Conservation (phyloP, 1,140 invertebrate species). For the Tribolium madens region DNA sequence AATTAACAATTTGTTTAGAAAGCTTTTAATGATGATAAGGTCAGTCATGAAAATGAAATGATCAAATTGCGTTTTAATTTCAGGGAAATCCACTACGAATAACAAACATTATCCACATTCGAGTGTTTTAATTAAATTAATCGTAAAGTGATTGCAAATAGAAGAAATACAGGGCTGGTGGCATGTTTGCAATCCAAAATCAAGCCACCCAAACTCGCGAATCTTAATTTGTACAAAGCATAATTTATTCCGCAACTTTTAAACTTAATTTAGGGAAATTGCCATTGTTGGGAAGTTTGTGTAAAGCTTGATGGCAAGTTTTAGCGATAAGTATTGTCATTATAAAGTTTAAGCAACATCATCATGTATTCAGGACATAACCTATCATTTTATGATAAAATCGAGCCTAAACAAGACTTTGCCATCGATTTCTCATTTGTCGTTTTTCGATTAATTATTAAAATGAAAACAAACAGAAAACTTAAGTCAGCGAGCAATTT, state of each 20-base stretch:
- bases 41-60: neutral
- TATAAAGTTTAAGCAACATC: conserved; percentile 36
- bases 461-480: neutral
- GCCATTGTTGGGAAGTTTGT: conserved; percentile 35
- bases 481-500: no score
- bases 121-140: neutral
- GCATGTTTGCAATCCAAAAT: neutral
- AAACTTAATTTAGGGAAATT: conserved; percentile 28
- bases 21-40: no score
- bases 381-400: conserved; percentile 35
- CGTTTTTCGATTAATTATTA: conserved; percentile 11
- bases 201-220: neutral
- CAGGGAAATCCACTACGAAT: neutral
- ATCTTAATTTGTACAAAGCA: conserved; percentile 29
- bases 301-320: conserved; percentile 27
- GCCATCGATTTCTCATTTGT: neutral
- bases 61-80: conserved; percentile 17
- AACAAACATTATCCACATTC: neutral
- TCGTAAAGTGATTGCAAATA: neutral
- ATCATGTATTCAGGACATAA: conserved; percentile 19
- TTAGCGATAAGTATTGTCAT: conserved; percentile 39
- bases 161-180: neutral
- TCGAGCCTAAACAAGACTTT: neutral
- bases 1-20: no score
- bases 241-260: conserved; percentile 37